Percentiles rank a stretch among this genome's conserved stretches.
phyloP scores from a whole-genome alignment of 1,140 invertebrate species.

The Coboldia fuscipes region DNA sequence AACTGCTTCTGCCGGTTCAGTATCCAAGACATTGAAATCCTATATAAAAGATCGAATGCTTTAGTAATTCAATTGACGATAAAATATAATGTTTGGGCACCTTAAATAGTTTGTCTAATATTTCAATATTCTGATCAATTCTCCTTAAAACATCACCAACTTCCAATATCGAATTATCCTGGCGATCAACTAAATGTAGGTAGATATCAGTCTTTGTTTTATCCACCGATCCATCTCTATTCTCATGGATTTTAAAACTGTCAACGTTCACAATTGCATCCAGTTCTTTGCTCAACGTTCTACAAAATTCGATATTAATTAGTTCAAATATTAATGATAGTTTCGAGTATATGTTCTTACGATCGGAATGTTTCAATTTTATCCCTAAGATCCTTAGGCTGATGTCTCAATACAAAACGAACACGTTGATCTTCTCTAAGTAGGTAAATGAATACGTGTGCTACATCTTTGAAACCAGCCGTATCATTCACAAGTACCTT shows the following conservation, averaged over 20 bases:
- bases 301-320: constrained; percentile 17
- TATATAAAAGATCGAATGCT: too few relatives aligned
- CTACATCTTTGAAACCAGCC: constrained; percentile 50
- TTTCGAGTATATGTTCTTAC: constrained; percentile 24
- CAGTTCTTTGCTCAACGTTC: constrained; percentile 62
- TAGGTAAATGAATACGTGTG: constrained; percentile 75
- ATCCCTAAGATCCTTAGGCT: constrained; percentile 64
- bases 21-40: constrained; percentile 77
- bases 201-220: constrained; percentile 87
- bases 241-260: constrained; percentile 79
- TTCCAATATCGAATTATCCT: constrained; percentile 79
- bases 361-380: constrained; percentile 58
- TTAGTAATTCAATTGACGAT: constrained; percentile 3
- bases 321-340: background rate
- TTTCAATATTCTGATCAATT: constrained; percentile 81
- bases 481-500: constrained; percentile 70
- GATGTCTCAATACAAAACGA: constrained; percentile 71
- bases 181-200: constrained; percentile 72
- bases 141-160: constrained; percentile 60
- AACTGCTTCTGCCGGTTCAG: constrained; percentile 51
- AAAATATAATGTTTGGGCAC: constrained; percentile 16
- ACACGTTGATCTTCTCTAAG: constrained; percentile 83
- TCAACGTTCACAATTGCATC: constrained; percentile 84
- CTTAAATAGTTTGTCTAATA: constrained; percentile 73
- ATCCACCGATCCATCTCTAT: constrained; percentile 78